Percentiles rank a stretch among this genome's conserved stretches.
Evolutionary conservation across 2,113 vertebrate species (phyloP).

Genomic region (Cygnus buccinator): DNA sequence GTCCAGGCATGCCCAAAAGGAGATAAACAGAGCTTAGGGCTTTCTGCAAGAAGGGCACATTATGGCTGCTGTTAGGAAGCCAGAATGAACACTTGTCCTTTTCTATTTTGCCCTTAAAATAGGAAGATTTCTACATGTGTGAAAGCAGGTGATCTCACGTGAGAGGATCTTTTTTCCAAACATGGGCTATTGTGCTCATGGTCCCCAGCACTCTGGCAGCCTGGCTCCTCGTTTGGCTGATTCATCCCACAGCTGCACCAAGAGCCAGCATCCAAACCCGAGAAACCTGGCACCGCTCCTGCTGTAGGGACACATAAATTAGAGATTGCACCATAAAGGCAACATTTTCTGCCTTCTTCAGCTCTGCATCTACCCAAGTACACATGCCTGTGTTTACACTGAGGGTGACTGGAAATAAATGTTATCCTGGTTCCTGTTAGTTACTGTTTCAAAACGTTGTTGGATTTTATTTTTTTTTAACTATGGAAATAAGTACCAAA

Average conservation of each 20-base stretch:
- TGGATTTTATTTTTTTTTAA: not conserved
- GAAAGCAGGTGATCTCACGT: not conserved
- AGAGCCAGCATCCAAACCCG: not conserved
- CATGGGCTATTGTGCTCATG: not conserved
- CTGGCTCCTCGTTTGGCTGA: not conserved
- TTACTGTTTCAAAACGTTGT: not conserved
- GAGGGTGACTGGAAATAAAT: not conserved
- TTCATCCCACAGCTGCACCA: not conserved
- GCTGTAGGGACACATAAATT: not conserved
- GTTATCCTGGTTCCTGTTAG: not conserved
- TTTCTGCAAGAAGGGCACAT: not conserved
- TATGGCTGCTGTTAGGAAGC: not conserved
- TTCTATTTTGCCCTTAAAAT: not conserved
- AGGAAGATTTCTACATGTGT: not conserved
- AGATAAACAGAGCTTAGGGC: not conserved
- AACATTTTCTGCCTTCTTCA: not conserved
- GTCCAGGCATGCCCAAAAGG: not conserved
- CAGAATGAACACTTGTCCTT: not conserved
- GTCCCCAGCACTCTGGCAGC: not conserved
- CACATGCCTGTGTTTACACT: accelerated
- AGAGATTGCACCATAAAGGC: not conserved
- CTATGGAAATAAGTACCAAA: not conserved
- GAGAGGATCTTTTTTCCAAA: not conserved
- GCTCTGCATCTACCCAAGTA: accelerated
- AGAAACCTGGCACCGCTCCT: not conserved